Percentiles rank a stretch among this genome's conserved stretches.
These are phyloP conservation scores for Cryptosula pallasiana DNA, from an alignment of 2,888 invertebrate genomes.

Conservation along the genomic window DNA sequence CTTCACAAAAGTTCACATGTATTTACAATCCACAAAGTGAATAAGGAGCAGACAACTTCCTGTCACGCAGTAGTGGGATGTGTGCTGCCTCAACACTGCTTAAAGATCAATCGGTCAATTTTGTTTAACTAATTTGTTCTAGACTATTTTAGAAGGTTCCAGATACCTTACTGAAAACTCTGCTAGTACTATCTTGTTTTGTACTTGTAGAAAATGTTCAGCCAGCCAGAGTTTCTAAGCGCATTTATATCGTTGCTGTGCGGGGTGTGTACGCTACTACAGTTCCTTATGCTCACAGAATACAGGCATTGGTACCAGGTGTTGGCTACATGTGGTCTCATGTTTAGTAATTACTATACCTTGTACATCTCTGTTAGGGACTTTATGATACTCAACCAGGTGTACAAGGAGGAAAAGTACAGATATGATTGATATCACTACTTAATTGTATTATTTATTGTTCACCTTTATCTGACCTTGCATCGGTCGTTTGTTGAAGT, in stretches of 20 bases:
- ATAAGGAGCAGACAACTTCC: too few species aligned
- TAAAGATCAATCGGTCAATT: too few species aligned
- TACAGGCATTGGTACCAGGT: slow-evolving; percentile 87
- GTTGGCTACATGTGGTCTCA: slow-evolving; percentile 74
- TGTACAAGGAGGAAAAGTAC: slow-evolving; percentile 40
- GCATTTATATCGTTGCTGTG: slow-evolving; percentile 67
- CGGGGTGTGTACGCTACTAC: slow-evolving; percentile 62
- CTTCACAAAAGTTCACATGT: too few species aligned
- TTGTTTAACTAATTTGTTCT: too few species aligned
- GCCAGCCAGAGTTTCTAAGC: slow-evolving; percentile 73
- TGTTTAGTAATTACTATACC: slow-evolving; percentile 85
- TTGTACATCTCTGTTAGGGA: slow-evolving; percentile 83
- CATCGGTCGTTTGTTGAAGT: too few species aligned
- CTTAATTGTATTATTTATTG: neutral
- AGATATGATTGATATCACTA: neutral
- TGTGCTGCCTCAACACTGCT: too few species aligned
- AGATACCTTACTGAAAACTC: too few species aligned
- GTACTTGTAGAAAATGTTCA: slow-evolving; percentile 72
- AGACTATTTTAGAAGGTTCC: too few species aligned
- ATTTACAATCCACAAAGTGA: too few species aligned
- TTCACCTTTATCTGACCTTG: too few species aligned
- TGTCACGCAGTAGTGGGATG: too few species aligned
- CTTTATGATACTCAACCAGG: slow-evolving; percentile 66
- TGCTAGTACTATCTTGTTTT: too few species aligned
- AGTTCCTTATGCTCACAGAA: slow-evolving; percentile 72